A percentile compares a stretch with the other conserved stretches of the same genome.
These are phyloP conservation scores for Galago senegalensis DNA, from an alignment of 2,797 vertebrate genomes.

Conservation along the genomic window DNA sequence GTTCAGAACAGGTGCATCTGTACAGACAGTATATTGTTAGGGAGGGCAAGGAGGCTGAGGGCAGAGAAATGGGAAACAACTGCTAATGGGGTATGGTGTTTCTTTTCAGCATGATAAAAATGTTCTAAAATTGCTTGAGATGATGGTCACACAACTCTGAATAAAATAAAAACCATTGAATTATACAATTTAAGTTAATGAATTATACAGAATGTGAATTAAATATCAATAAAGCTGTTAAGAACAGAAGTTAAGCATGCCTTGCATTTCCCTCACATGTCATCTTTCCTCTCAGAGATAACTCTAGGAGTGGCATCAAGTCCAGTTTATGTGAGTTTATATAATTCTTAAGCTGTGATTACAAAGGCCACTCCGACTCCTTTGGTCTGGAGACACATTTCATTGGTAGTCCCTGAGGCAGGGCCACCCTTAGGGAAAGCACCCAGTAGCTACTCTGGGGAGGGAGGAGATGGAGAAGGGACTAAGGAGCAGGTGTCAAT, in stretches of 20 bases:
- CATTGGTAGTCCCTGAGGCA: background rate
- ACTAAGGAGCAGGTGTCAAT: background rate
- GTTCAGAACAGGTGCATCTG: too few species aligned
- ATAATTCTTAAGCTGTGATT: background rate
- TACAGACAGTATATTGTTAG: background rate
- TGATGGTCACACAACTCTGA: background rate
- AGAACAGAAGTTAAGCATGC: background rate
- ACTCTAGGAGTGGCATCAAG: fast-evolving
- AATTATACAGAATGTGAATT: background rate
- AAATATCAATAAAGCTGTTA: background rate
- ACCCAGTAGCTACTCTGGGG: too few species aligned
- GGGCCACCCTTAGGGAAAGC: background rate
- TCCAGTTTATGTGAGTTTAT: background rate
- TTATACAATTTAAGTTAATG: background rate
- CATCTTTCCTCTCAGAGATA: background rate
- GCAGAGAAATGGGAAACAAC: too few species aligned
- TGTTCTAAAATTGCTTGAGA: background rate
- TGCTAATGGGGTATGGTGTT: background rate
- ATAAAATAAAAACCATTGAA: background rate
- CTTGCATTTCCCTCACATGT: background rate
- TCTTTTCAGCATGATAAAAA: background rate
- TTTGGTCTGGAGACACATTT: background rate
- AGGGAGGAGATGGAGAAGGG: background rate
- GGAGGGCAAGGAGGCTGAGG: background rate
- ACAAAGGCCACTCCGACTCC: background rate